These are phyloP conservation scores for Danaus chrysippus DNA, from an alignment of 2,888 invertebrate species.

Conservation along the genomic window DNA sequence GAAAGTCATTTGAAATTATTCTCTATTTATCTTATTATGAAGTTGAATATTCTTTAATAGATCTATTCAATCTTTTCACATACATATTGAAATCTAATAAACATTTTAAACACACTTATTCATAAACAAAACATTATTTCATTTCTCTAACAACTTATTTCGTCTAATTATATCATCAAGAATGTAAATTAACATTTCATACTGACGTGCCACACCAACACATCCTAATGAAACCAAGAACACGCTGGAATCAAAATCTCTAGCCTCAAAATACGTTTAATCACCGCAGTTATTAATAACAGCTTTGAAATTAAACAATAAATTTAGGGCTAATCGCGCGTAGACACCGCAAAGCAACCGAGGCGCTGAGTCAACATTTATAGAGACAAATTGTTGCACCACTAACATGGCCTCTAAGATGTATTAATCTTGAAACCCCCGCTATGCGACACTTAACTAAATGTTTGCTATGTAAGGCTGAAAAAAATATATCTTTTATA, in stretches of 20 bases:
- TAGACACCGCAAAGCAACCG: constrained; percentile 62
- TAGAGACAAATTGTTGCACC: constrained; percentile 78
- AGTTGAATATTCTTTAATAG: too few species aligned
- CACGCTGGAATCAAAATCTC: constrained; percentile 54
- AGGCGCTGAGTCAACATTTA: constrained; percentile 74
- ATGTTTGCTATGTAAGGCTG: constrained; percentile 41
- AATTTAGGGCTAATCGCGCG: constrained; percentile 76
- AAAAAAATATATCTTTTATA: constrained; percentile 55
- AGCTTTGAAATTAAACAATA: constrained; percentile 78
- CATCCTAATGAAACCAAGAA: constrained; percentile 49
- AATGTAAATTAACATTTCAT: not conserved
- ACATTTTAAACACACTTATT: not conserved
- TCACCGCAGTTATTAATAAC: constrained; percentile 76
- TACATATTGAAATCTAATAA: not conserved
- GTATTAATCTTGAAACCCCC: constrained; percentile 70
- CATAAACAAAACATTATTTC: not conserved
- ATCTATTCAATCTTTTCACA: too few species aligned
- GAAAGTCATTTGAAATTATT: too few species aligned
- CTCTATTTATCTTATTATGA: too few species aligned
- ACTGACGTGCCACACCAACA: constrained; percentile 26
- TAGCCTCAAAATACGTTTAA: constrained; percentile 75
- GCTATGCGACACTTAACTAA: constrained; percentile 42
- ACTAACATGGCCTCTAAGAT: constrained; percentile 69
- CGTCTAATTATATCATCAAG: constrained; percentile 3
- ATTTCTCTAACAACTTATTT: not conserved